These are phyloP conservation scores for Conus ventricosus DNA, from an alignment of 1,140 invertebrate genomes.

Conservation along the genomic window DNA sequence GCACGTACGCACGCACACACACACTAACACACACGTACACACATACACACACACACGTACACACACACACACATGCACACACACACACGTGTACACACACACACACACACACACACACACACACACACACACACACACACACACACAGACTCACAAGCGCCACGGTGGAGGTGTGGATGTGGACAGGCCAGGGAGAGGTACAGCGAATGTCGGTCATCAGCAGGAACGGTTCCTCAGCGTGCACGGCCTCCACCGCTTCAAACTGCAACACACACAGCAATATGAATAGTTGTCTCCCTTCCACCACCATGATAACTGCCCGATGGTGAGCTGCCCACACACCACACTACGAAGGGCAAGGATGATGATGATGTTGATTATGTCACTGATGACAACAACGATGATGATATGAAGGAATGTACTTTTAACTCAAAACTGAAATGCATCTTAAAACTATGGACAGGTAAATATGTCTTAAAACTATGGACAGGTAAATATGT, in stretches of 20 bases:
- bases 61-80: not conserved
- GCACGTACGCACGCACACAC: not conserved
- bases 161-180: constrained; percentile 67
- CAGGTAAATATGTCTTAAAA: too few relatives aligned
- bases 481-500: too few relatives aligned
- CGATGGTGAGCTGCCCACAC: too few relatives aligned
- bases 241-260: constrained; percentile 68
- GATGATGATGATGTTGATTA: too few relatives aligned
- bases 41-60: not conserved
- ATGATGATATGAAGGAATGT: too few relatives aligned
- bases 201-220: constrained; percentile 71
- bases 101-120: not conserved
- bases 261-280: constrained; percentile 56
- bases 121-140: not conserved
- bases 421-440: too few relatives aligned
- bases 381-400: too few relatives aligned
- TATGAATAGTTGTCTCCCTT: not conserved
- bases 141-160: constrained; percentile 61
- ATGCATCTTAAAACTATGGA: too few relatives aligned
- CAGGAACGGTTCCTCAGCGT: constrained; percentile 71
- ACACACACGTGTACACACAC: not conserved
- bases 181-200: constrained; percentile 71
- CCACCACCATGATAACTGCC: too few relatives aligned
- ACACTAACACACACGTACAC: not conserved
- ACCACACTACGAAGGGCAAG: too few relatives aligned